Percentiles rank a stretch among this genome's conserved stretches.
phyloP scores from a whole-genome alignment of 2,888 invertebrate genomes.

The Pristionchus maxplancki region DNA sequence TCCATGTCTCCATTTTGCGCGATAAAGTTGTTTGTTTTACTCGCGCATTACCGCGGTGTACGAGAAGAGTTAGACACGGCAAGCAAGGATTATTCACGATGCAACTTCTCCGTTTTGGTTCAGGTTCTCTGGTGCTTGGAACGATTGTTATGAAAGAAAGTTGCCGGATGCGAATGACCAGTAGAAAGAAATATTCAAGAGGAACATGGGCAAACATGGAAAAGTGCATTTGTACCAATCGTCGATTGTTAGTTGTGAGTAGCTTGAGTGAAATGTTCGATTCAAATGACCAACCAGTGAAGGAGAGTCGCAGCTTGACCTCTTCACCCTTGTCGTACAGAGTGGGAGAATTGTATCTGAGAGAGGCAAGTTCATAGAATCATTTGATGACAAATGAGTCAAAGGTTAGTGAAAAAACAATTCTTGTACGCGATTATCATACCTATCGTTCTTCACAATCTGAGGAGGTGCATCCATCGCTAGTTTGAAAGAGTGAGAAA shows the following conservation, averaged over 20 bases:
- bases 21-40: conserved; percentile 39
- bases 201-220: not conserved
- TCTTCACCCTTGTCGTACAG: conserved; percentile 70
- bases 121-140: not conserved
- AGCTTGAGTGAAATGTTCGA: too few relatives aligned
- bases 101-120: not conserved
- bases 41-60: conserved; percentile 18
- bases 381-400: too few relatives aligned
- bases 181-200: not conserved
- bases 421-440: too few relatives aligned
- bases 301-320: conserved; percentile 66
- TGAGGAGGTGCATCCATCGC: conserved; percentile 65
- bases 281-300: conserved; percentile 62
- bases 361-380: not conserved
- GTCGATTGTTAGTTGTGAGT: not conserved
- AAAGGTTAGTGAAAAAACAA: too few relatives aligned
- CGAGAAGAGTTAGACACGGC: conserved; percentile 4
- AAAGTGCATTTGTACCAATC: not conserved
- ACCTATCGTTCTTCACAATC: conserved; percentile 43
- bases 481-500: conserved; percentile 62
- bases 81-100: not conserved
- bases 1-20: not conserved
- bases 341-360: conserved; percentile 63
- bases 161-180: not conserved
- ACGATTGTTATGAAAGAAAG: not conserved